Evolutionary conservation across 2,797 vertebrate species (phyloP), one percentile per base, ranked within the genome.

Genomic region (Pseudopleuronectes americanus): DNA sequence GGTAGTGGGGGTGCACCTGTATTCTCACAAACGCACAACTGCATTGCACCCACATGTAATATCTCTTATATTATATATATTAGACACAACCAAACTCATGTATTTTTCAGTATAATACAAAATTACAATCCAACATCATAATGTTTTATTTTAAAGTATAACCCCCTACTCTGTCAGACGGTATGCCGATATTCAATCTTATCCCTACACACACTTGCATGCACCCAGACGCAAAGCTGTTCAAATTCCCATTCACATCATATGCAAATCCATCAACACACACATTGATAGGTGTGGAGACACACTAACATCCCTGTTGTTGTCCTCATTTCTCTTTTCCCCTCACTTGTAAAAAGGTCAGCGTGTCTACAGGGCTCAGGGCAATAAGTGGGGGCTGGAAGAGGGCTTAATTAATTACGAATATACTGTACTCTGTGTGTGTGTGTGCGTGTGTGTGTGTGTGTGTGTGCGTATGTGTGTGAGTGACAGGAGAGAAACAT

Each of bases 341-440:
- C 60, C 43, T 71, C 31, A 4, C 13, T 68, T n/a, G 19, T 47
- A 8, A 4, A 76, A 85, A 89, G 79, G 84, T 86, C 76, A 81
- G 43, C 0, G 1, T 57, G 38, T 71, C 69, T 56, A 53, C 26
- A 43, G 71, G 60, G 55, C 28, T 66, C 36, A 59, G 64, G 28
- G 23, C 66, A 64, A 38, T 72, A 59, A 86, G 73, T 64, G 45
- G 33, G 49, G 43, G 14, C 0, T 21, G 22, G 43, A 79, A 41
- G 54, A 80, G 41, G 61, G 6, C 41, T 8, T 74, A 64, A 69
- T 82, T 76, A 82, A 83, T 76, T 76, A 81, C 79, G 64, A 62
- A 84, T 75, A 23, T 70, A 33, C 31, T 54, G 31, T 62, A 19
- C 38, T 63, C 49, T 66, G 7, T 22, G 3, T 19, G 8, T 31